These are phyloP conservation scores for Puma concolor DNA, from an alignment of 2,113 vertebrate genomes.

Conservation along the genomic window DNA sequence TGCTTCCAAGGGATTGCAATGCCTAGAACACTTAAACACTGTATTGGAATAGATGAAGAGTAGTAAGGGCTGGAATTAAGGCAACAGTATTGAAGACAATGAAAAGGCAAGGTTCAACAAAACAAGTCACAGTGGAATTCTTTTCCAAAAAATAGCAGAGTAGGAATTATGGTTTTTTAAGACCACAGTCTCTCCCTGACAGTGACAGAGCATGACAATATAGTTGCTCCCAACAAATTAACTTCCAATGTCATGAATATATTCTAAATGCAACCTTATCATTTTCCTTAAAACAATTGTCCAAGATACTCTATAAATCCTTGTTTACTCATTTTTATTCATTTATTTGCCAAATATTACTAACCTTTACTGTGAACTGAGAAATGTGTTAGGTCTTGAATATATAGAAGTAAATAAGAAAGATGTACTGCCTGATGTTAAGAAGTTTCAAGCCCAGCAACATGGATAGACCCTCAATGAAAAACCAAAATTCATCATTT, in stretches of 20 bases:
- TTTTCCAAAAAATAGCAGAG: neutral
- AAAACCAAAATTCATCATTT: neutral
- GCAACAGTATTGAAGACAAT: neutral
- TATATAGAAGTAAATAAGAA: neutral
- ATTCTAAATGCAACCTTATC: constrained; percentile 21
- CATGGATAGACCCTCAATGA: neutral
- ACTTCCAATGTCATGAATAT: neutral
- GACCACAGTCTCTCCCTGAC: neutral
- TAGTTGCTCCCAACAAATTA: constrained; percentile 8
- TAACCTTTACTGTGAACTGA: neutral
- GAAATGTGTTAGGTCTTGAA: neutral
- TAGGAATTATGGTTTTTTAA: neutral
- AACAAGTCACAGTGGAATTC: neutral
- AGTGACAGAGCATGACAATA: neutral
- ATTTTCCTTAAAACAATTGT: neutral
- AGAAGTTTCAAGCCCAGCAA: neutral
- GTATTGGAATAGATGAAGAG: neutral
- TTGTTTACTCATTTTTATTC: constrained; percentile 38
- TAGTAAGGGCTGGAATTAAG: constrained; percentile 13
- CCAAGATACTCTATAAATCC: neutral
- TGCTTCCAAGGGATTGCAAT: neutral
- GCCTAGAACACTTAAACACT: neutral
- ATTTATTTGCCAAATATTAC: constrained; percentile 18
- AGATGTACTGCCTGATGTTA: neutral
- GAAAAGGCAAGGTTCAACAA: constrained; percentile 14